phyloP scores from a whole-genome alignment of 2,797 vertebrate genomes.

The Eulemur coronatus region DNA sequence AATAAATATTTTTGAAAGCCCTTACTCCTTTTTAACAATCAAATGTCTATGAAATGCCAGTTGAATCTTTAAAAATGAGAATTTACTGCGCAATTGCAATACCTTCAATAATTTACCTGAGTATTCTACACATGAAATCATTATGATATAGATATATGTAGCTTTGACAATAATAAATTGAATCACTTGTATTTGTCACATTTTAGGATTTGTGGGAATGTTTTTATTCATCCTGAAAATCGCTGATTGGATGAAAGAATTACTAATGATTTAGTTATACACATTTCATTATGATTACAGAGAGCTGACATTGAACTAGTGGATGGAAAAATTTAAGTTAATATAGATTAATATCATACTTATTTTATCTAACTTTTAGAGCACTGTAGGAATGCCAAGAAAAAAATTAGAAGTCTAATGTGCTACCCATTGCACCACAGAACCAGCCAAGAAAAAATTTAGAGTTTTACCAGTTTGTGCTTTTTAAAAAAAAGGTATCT shows the following conservation, averaged over 20 bases:
- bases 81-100: background rate
- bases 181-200: background rate
- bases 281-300: background rate
- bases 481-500: background rate
- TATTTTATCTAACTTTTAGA: conserved; percentile 5
- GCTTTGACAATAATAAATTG: conserved; percentile 22
- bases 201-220: conserved; percentile 37
- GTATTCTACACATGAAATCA: background rate
- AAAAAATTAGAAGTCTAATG: background rate
- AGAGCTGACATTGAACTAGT: background rate
- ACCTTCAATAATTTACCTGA: conserved; percentile 27
- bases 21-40: conserved; percentile 41
- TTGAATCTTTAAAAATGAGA: conserved; percentile 33
- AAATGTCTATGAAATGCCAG: conserved; percentile 7
- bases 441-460: background rate
- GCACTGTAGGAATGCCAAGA: background rate
- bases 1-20: conserved; percentile 43
- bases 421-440: too few species aligned
- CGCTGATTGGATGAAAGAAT: conserved; percentile 39
- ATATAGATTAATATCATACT: background rate
- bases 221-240: conserved; percentile 53
- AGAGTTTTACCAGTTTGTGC: background rate
- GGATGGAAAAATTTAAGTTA: background rate
- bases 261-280: background rate
- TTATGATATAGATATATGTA: background rate